A percentile compares a stretch with the other conserved stretches of the same genome.
phyloP scores from a whole-genome alignment of 2,113 vertebrate species.

The Propithecus coquereli region DNA sequence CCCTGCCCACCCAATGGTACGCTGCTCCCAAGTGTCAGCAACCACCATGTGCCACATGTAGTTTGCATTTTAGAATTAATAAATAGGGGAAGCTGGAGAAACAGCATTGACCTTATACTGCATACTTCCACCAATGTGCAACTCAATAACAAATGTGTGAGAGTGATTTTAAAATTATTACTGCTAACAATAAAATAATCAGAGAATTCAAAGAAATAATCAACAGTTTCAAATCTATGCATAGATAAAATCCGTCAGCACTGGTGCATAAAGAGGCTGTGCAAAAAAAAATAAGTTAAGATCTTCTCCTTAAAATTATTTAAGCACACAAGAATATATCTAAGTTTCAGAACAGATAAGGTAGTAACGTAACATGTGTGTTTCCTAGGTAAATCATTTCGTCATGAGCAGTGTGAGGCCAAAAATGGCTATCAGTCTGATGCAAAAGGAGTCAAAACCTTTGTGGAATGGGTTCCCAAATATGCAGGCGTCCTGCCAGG shows the following conservation, averaged over 20 bases:
- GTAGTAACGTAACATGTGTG: not conserved
- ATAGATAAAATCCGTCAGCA: not conserved
- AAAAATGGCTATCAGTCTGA: constrained; percentile 97
- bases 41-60: fast-evolving
- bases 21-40: constrained; percentile 48
- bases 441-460: constrained; percentile 96
- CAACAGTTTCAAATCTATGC: not conserved
- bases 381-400: constrained; percentile 91
- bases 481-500: constrained; percentile 93
- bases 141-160: not conserved
- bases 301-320: not conserved
- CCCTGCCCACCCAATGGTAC: constrained; percentile 88
- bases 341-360: not conserved
- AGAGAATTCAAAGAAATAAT: not conserved
- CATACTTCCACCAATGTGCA: not conserved
- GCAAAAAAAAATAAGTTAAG: too few species aligned
- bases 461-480: constrained; percentile 97
- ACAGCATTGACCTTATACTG: fast-evolving
- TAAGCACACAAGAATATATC: not conserved
- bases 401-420: constrained; percentile 95
- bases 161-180: not conserved
- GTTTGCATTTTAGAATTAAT: not conserved
- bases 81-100: not conserved
- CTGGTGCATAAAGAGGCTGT: not conserved
- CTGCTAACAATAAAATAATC: not conserved